A percentile compares a stretch with the other conserved stretches of the same genome.
phyloP scores from a whole-genome alignment of 1,140 invertebrate genomes.

The Physella acuta region DNA sequence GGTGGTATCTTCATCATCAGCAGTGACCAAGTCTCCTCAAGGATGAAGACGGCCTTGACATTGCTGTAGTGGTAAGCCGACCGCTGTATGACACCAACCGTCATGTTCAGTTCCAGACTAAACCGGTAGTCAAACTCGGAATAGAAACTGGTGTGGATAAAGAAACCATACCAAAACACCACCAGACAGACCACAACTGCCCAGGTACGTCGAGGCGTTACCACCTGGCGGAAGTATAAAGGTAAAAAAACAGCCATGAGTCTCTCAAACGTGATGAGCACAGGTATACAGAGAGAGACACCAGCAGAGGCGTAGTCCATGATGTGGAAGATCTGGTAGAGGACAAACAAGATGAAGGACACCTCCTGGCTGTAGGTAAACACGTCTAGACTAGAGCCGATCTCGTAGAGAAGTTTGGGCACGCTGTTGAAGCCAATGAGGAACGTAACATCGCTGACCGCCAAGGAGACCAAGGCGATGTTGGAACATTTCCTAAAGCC shows the following conservation, averaged over 20 bases:
- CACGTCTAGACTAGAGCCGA: too few species aligned
- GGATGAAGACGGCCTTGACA: neutral
- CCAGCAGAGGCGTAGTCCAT: too few species aligned
- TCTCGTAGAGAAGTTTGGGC: too few species aligned
- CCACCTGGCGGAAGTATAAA: constrained; percentile 2
- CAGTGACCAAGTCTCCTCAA: neutral
- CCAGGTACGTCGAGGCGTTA: neutral
- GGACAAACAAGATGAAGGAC: too few species aligned
- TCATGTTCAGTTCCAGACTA: neutral
- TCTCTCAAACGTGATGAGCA: constrained; percentile 12
- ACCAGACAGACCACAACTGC: neutral
- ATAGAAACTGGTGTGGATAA: neutral
- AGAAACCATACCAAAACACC: neutral
- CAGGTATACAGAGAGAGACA: neutral
- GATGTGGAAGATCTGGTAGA: too few species aligned
- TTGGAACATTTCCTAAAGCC: constrained; percentile 19
- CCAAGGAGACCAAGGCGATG: constrained; percentile 4
- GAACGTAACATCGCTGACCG: constrained; percentile 6
- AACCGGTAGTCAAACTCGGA: constrained; percentile 9
- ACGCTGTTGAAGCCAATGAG: too few species aligned
- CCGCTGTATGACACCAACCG: neutral
- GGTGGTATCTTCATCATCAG: neutral
- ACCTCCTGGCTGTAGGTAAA: too few species aligned
- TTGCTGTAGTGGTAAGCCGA: neutral
- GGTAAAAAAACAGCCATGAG: constrained; percentile 14